Conservation (phyloP, 2,113 vertebrate genomes). For the Rousettus leschenaultii region DNA sequence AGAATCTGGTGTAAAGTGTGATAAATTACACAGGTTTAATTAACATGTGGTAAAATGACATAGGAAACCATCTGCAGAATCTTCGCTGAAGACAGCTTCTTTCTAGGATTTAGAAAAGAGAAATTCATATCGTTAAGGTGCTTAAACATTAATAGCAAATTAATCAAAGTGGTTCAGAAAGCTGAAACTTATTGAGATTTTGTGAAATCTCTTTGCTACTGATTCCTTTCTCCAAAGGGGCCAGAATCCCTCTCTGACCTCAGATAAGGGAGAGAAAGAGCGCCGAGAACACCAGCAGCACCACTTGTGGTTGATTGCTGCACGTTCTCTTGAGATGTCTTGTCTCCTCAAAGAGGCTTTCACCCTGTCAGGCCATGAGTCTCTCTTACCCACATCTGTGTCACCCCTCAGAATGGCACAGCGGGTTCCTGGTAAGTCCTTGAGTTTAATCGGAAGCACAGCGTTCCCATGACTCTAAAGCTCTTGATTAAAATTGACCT, state of each 20-base stretch:
- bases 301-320: neutral
- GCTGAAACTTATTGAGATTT: neutral
- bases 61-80: slow-evolving; percentile 20
- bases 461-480: neutral
- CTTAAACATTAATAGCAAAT: neutral
- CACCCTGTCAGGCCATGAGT: fast-evolving
- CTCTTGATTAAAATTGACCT: neutral
- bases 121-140: neutral
- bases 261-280: neutral
- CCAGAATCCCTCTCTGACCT: neutral
- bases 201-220: neutral
- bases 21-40: slow-evolving; percentile 26
- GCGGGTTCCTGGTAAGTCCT: fast-evolving
- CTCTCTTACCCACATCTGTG: neutral
- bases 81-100: neutral
- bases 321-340: neutral
- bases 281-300: neutral
- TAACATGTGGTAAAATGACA: slow-evolving; percentile 35
- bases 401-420: neutral
- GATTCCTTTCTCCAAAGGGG: neutral
- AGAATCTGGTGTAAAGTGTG: slow-evolving; percentile 22
- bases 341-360: neutral
- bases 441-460: neutral
- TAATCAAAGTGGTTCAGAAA: neutral
- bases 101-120: slow-evolving; percentile 42